phyloP scores from a whole-genome alignment of 2,113 vertebrate species.

The Lampris megalopsis region DNA sequence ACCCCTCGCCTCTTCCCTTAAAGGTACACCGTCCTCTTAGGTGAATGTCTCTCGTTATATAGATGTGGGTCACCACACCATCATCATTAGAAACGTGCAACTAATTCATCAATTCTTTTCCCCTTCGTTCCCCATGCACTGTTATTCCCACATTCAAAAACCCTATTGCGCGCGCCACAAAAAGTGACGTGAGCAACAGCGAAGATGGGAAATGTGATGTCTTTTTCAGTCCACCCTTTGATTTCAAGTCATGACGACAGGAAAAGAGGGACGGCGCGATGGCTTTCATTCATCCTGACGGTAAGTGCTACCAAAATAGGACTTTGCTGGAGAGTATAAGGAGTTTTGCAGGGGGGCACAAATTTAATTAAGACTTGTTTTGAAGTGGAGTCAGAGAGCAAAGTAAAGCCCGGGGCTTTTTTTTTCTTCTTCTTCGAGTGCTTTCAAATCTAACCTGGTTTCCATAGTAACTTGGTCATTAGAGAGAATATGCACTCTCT shows the following conservation, averaged over 20 bases:
- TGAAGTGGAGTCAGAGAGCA: slow-evolving; percentile 62
- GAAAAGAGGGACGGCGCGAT: neutral
- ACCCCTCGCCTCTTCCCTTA: no score
- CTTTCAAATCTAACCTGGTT: slow-evolving; percentile 76
- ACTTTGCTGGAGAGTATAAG: slow-evolving; percentile 14
- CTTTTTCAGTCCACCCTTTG: neutral
- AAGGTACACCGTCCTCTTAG: no score
- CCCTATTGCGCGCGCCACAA: neutral
- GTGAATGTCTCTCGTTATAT: no score
- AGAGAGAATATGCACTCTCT: slow-evolving; percentile 40
- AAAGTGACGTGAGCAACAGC: slow-evolving; percentile 4
- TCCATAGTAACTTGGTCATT: slow-evolving; percentile 78
- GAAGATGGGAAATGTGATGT: neutral
- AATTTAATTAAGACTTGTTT: slow-evolving; percentile 72
- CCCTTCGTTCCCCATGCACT: neutral
- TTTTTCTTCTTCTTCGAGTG: slow-evolving; percentile 45
- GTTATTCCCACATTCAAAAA: slow-evolving; percentile 29
- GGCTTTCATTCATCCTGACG: neutral
- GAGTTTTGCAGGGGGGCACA: slow-evolving; percentile 38
- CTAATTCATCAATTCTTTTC: neutral
- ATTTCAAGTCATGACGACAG: neutral
- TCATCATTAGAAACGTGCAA: slow-evolving; percentile 22
- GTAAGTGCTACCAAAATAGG: neutral
- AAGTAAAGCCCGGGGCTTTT: slow-evolving; percentile 54
- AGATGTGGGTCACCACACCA: no score